phyloP scores from a whole-genome alignment of 2,888 invertebrate genomes.

The Xylophagus ater region DNA sequence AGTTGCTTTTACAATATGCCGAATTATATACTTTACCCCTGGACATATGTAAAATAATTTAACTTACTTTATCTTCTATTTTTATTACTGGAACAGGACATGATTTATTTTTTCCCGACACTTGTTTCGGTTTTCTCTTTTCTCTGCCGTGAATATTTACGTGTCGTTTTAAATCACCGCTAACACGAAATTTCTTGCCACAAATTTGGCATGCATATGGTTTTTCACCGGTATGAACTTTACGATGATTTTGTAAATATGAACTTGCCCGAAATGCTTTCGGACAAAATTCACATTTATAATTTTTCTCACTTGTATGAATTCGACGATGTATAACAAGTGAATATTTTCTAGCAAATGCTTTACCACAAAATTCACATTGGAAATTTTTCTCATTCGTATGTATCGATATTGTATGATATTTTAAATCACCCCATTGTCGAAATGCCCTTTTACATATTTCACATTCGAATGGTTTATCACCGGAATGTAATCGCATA shows the following conservation, averaged over 20 bases:
- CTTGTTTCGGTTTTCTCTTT: slow-evolving; percentile 19
- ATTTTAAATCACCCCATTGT: slow-evolving; percentile 81
- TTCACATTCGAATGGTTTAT: slow-evolving; percentile 73
- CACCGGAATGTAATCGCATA: slow-evolving; percentile 69
- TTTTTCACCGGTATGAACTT: slow-evolving; percentile 76
- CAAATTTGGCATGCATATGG: slow-evolving; percentile 66
- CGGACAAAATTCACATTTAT: slow-evolving; percentile 71
- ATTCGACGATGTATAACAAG: slow-evolving; percentile 74
- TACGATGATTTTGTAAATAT: slow-evolving; percentile 70
- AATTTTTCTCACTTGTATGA: slow-evolving; percentile 78
- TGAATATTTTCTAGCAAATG: slow-evolving; percentile 76
- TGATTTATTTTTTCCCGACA: no score
- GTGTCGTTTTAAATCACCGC: slow-evolving; percentile 74
- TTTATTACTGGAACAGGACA: no score
- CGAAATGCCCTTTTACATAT: slow-evolving; percentile 65
- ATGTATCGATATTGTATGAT: slow-evolving; percentile 74
- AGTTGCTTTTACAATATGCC: no score
- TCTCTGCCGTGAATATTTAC: slow-evolving; percentile 53
- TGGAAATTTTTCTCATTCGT: slow-evolving; percentile 72
- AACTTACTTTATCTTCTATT: no score
- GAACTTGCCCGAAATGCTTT: slow-evolving; percentile 79
- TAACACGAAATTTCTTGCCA: slow-evolving; percentile 69
- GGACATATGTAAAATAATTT: no score
- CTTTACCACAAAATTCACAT: slow-evolving; percentile 81
- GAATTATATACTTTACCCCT: no score